Evolutionary conservation across 1,140 invertebrate species (phyloP).

Genomic region (Delia radicum): DNA sequence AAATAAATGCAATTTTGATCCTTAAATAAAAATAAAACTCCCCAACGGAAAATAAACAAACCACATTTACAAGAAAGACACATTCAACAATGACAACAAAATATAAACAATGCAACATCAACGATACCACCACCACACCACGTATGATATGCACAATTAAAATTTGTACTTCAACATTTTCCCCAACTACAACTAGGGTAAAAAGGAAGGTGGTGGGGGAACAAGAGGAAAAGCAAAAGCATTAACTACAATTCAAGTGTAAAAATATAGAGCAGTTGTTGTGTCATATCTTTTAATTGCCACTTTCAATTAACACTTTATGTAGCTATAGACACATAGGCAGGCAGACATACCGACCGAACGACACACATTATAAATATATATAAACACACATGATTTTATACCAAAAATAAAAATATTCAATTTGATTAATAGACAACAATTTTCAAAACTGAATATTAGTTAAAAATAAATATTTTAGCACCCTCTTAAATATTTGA

Average conservation of each 20-base stretch:
- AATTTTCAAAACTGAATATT: neutral
- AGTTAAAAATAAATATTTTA: slow-evolving; percentile 17
- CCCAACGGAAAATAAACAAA: too few species aligned
- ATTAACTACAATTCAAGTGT: neutral
- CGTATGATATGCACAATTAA: slow-evolving; percentile 19
- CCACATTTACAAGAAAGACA: too few species aligned
- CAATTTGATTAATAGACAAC: slow-evolving; percentile 1
- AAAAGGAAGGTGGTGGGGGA: neutral
- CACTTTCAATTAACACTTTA: slow-evolving; percentile 22
- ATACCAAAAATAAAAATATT: neutral
- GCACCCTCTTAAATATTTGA: neutral
- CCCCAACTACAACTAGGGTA: neutral
- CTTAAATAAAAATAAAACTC: too few species aligned
- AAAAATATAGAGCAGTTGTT: slow-evolving; percentile 19
- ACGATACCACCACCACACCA: neutral
- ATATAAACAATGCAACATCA: slow-evolving; percentile 20
- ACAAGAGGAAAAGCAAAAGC: neutral
- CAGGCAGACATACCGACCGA: neutral
- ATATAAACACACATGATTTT: neutral
- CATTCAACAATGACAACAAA: neutral
- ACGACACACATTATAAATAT: neutral
- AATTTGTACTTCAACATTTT: slow-evolving; percentile 1
- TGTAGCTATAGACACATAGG: neutral
- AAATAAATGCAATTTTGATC: too few species aligned
- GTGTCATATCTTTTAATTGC: slow-evolving; percentile 23